These are phyloP conservation scores for Lynx canadensis DNA, from an alignment of 2,113 vertebrate species.

Conservation along the genomic window DNA sequence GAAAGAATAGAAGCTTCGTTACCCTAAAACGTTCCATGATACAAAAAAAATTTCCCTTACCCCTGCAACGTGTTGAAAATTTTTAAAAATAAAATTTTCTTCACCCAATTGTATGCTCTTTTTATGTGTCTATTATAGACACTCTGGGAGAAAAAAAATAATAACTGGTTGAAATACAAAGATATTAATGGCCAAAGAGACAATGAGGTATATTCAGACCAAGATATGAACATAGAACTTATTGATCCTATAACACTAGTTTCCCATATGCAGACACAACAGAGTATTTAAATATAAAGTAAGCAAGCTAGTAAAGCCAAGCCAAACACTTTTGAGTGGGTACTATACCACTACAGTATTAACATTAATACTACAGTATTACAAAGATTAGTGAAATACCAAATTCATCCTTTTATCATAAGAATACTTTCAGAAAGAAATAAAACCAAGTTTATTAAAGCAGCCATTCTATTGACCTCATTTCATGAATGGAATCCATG, in stretches of 20 bases:
- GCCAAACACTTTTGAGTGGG: slow-evolving; percentile 20
- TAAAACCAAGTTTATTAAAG: slow-evolving; percentile 25
- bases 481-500: slow-evolving; percentile 39
- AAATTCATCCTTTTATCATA: slow-evolving; percentile 43
- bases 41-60: not conserved
- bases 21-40: not conserved
- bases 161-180: not conserved
- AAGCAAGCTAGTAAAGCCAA: slow-evolving; percentile 24
- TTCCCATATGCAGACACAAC: not conserved
- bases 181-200: slow-evolving; percentile 10
- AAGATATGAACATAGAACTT: not conserved
- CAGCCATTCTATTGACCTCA: not conserved
- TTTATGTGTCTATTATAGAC: not conserved
- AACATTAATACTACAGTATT: not conserved
- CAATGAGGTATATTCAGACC: not conserved
- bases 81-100: not conserved
- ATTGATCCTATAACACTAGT: not conserved
- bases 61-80: not conserved
- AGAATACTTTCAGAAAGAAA: slow-evolving; percentile 26
- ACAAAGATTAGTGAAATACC: not conserved
- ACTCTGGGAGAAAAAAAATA: not conserved
- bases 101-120: not conserved
- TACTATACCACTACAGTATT: not conserved
- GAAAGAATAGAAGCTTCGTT: not conserved
- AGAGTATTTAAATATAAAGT: slow-evolving; percentile 45